Evolutionary conservation across 2,888 invertebrate species (phyloP).

Genomic region (Operophtera brumata): DNA sequence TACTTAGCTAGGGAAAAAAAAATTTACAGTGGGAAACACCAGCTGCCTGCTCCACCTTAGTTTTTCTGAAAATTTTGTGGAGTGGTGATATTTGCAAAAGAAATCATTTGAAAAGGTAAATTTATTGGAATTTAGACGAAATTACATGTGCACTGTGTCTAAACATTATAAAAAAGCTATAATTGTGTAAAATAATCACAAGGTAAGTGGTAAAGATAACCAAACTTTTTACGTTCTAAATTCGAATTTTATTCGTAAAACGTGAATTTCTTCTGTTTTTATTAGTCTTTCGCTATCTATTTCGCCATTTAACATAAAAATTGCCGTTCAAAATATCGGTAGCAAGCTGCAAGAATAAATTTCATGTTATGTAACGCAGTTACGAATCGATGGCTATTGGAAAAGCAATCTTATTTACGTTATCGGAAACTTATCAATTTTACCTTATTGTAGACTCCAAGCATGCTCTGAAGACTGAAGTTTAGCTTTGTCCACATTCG

Average conservation of each 20-base stretch:
- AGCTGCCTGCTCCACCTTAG: no score
- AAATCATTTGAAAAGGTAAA: slow-evolving; percentile 19
- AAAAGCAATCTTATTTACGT: slow-evolving; percentile 42
- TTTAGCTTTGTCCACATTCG: not conserved
- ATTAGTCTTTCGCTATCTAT: not conserved
- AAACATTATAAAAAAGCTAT: not conserved
- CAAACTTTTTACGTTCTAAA: slow-evolving; percentile 28
- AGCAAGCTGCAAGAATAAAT: slow-evolving; percentile 9
- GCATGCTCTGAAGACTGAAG: no score
- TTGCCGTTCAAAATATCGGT: not conserved
- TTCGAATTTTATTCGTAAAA: slow-evolving; percentile 15
- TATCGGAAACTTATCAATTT: slow-evolving; percentile 27
- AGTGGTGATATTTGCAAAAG: slow-evolving; percentile 14
- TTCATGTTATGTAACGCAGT: slow-evolving; percentile 59
- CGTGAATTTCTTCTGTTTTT: slow-evolving; percentile 23
- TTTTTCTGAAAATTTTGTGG: slow-evolving; percentile 2
- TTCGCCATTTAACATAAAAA: not conserved
- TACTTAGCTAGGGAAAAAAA: not conserved
- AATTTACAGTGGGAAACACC: slow-evolving; percentile 10
- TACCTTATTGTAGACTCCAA: not conserved
- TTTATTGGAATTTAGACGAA: not conserved
- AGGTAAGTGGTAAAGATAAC: slow-evolving; percentile 31
- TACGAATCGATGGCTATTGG: slow-evolving; percentile 45
- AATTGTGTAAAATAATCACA: slow-evolving; percentile 7
- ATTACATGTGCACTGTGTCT: slow-evolving; percentile 6